These are phyloP conservation scores for Forbesichthys papilliferus DNA, from an alignment of 2,113 vertebrate species.

Conservation along the genomic window DNA sequence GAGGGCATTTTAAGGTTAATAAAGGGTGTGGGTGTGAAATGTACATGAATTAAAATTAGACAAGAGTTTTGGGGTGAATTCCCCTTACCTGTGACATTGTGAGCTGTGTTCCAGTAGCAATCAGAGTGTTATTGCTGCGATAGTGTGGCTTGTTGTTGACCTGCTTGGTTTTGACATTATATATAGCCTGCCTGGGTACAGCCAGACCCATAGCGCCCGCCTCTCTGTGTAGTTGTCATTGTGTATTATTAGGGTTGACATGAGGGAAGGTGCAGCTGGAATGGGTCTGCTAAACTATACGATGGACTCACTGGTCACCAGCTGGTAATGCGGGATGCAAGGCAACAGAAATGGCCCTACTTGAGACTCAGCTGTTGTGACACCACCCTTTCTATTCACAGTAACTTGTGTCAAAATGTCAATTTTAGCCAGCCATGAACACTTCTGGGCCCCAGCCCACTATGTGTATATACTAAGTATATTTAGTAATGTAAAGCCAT, in stretches of 20 bases:
- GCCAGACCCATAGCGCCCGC: neutral
- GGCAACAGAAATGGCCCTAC: constrained; percentile 1
- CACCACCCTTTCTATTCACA: neutral
- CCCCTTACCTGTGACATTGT: constrained; percentile 89
- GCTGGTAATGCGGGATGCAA: constrained; percentile 54
- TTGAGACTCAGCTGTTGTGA: neutral
- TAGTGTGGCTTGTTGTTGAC: constrained; percentile 10
- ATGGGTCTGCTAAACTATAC: constrained; percentile 35
- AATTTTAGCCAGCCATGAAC: too few species aligned
- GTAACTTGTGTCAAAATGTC: neutral
- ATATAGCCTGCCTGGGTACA: constrained; percentile 58
- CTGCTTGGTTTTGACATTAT: constrained; percentile 39
- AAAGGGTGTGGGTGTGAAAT: neutral
- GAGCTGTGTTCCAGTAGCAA: constrained; percentile 12
- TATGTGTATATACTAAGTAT: too few species aligned
- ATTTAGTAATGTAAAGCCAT: too few species aligned
- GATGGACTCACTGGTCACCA: constrained; percentile 53
- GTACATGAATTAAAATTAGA: neutral
- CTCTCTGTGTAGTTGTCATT: constrained; percentile 67
- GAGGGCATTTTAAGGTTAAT: neutral
- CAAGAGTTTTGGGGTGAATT: neutral
- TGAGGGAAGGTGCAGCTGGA: constrained; percentile 58
- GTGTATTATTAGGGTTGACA: constrained; percentile 76
- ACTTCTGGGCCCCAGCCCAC: too few species aligned
- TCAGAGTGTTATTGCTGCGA: constrained; percentile 11